Evolutionary conservation across 1,140 invertebrate species (phyloP), one percentile per base, ranked within the genome.

Genomic region (Caligus rogercresseyi): DNA sequence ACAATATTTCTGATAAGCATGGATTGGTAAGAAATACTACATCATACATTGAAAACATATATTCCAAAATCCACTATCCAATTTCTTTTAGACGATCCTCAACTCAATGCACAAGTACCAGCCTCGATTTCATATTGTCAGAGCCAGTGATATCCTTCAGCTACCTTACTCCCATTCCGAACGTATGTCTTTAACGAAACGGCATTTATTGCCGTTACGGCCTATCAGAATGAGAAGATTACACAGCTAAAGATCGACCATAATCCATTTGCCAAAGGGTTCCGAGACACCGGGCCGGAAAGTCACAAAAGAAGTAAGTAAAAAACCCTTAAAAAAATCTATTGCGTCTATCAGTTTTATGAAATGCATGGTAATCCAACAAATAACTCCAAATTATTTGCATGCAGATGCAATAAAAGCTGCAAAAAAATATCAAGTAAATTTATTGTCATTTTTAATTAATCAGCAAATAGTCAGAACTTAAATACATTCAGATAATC

Each of bases 71-170:
- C n/a, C n/a, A n/a, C n/a, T n/a, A n/a, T n/a, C n/a, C n/a, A n/a
- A n/a, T n/a, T n/a, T n/a, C n/a, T n/a, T 62, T 18, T 84, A 96
- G 90, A 95, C 90, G 73, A 95, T 96, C 76, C 78, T 97, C 68
- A 97, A 96, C 76, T 98, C 95, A 68, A 99, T 99, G 95, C 95
- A 98, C 83, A 98, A 98, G 78, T 99, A 99, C 79, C 94, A 98
- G 79, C 95, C 95, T 64, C 81, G 95, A 75, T 96, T 98, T 80
- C 95, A 99, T 78, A 82, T 99, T 72, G 93, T 98, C 68, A 78
- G 93, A 70, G 91, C 91, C 69, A 94, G 94, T 75, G 92, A 98
- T 75, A 92, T 97, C 72, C 78, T 94, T 54, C 93, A 96, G 77
- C 79, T 98, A 70, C 90, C 90, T 59, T 95, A 95, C 78, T 91